Conservation (phyloP, 1,140 invertebrate genomes). For the Lasaia peninsularis region DNA sequence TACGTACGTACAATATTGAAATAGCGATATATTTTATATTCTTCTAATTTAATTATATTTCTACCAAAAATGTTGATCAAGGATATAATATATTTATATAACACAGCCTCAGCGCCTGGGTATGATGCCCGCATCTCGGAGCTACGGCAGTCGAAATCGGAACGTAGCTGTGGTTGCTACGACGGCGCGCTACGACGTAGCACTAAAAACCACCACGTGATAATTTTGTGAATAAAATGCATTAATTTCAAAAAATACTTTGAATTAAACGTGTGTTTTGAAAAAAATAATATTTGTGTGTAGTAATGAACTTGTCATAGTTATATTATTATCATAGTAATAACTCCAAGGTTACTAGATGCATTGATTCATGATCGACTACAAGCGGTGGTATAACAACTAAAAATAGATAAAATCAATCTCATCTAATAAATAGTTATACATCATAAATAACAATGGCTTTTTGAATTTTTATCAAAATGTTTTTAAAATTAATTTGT, state of each 20-base stretch:
- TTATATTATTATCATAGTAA: too few species aligned
- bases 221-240: not conserved
- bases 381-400: not conserved
- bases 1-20: too few species aligned
- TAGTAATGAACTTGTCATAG: too few species aligned
- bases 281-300: not conserved
- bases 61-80: too few species aligned
- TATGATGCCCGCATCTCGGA: slow-evolving; percentile 21
- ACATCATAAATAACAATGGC: too few species aligned
- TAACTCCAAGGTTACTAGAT: too few species aligned
- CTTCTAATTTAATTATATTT: too few species aligned
- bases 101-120: slow-evolving; percentile 23
- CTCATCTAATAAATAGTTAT: too few species aligned
- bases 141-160: slow-evolving; percentile 63
- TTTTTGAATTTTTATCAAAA: too few species aligned
- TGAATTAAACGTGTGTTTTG: not conserved
- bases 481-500: too few species aligned
- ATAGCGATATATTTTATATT: slow-evolving; percentile 1
- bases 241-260: too few species aligned
- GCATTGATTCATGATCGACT: too few species aligned
- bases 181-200: slow-evolving; percentile 38
- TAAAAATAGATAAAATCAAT: not conserved
- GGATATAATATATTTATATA: not conserved
- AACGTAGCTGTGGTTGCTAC: slow-evolving; percentile 48
- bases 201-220: slow-evolving; percentile 13